Evolutionary conservation across 2,113 vertebrate genomes (phyloP), one percentile per base, ranked within the genome.

Genomic region (Noctilio leporinus): DNA sequence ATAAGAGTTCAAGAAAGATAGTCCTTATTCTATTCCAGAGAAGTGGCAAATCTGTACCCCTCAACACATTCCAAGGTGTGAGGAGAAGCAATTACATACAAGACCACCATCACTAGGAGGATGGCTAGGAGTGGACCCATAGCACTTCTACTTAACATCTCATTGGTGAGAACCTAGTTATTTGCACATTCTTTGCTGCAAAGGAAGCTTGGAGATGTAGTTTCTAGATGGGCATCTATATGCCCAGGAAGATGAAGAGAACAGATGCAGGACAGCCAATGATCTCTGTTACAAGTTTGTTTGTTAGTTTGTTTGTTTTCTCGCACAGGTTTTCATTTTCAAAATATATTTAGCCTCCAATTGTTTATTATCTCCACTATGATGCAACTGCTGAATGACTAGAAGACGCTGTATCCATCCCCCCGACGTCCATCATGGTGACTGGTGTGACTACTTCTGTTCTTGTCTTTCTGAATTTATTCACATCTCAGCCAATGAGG

Each of bases 1-100:
- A 10, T 45, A 86, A 51, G 11, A 92, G 20, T 65, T 95, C 70
- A 73, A 59, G 5, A 75, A 85, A 87, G 20, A 53, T 10, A 65
- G 7, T 22, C 35, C 11, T 45, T 55, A 19, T 65, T 67, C 38
- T 19, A 43, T 17, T 78, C 19, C 26, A 70, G n/a, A 33, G 15
- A 5, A 64, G 9, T 4, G 15, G 15, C 28, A 78, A 59, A 49
- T n/a, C 10, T 82, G 19, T 8, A 14, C 49, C 69, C 16, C 30
- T 91, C 43, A 72, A 15, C 4, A 30, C 20, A 45, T 57, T 77
- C 33, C 55, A 49, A 57, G 20, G 28, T 35, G 4, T 7, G 47
- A 73, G 10, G 51, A 28, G 73, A 69, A 65, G 30, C 45, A 51
- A 59, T 49, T 10, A 9, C 33, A 65, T 10, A 5, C 35, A 72